Percentiles rank a stretch among this genome's conserved stretches.
Evolutionary conservation across 2,888 invertebrate genomes (phyloP).

Genomic region (Celastrina argiolus): DNA sequence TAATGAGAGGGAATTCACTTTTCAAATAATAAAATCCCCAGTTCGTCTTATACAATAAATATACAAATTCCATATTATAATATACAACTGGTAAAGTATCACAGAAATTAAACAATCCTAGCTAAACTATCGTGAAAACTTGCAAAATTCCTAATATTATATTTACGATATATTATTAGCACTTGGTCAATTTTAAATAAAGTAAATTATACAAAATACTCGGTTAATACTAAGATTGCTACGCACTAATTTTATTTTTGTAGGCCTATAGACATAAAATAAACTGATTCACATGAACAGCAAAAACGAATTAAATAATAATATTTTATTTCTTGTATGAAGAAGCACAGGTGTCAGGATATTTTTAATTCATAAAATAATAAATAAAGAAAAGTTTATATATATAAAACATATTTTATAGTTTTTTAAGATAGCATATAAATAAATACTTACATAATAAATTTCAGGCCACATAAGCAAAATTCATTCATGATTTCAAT

Average conservation of each 20-base stretch:
- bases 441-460: not conserved
- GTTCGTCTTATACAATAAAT: constrained; percentile 38
- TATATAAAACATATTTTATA: not conserved
- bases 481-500: not conserved
- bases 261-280: constrained; percentile 12
- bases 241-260: constrained; percentile 24
- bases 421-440: not conserved
- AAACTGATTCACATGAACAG: not conserved
- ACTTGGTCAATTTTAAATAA: constrained; percentile 53
- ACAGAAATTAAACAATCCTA: constrained; percentile 76
- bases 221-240: constrained; percentile 18
- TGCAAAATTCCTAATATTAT: constrained; percentile 51
- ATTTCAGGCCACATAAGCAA: not conserved
- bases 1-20: not conserved
- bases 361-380: not conserved
- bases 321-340: not conserved
- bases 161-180: constrained; percentile 50
- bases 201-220: constrained; percentile 24
- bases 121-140: constrained; percentile 68
- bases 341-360: not conserved
- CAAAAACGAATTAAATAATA: not conserved
- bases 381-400: not conserved
- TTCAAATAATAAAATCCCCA: constrained; percentile 37
- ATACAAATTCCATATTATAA: constrained; percentile 66
- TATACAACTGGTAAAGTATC: constrained; percentile 71